Base-by-base conservation (phyloP, 2,113 vertebrate species). In the Proterorhinus semilunaris region DNA sequence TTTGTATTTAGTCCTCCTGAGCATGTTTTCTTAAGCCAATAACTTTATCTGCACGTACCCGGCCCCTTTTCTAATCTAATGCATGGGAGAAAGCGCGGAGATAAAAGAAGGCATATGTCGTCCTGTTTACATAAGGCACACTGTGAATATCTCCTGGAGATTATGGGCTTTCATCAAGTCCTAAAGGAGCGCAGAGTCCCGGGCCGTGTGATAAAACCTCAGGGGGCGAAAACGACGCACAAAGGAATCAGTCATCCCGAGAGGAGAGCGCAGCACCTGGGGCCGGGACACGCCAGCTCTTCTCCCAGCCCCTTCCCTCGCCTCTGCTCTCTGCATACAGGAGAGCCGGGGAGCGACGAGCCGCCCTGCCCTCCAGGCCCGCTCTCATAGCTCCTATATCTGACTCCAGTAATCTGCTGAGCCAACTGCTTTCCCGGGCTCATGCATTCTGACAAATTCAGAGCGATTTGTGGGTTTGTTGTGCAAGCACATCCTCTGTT, bases 221-320 rank as follows among this genome's bases (percentile, higher is more conserved):
- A 78, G 86, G 72, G 70, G 65, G 3, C 27, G 51, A 61, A 81
- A 78, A 46, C 81, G 79, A 78, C 43, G 65, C 50, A 83, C 65
- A 78, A 76, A 72, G 62, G 27, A 78, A 74, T 79, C 65, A 62
- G 72, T 84, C 66, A 80, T 58, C 55, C 86, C 68, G 74, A 76
- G 68, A 52, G 49, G 69, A 51, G 68, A 80, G 78, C 75, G 71
- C 78, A 83, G 45, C 57, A 81, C 71, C 80, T 83, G 74, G 0
- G 47, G 69, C 69, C 16, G 6, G 43, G 69, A 69, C 6, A 16
- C 69, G 65, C 53, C 49, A 59, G 2, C 58, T 36, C 27, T 5
- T 36, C 27, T 36, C 4, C 10, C 48, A 17, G 7, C 1, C 51
- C 15, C 7, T 7, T 8, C 7, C 51, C 51, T 36, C 27, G 27